Percentiles rank a stretch among this genome's conserved stretches.
These are phyloP conservation scores for Acronicta psi DNA, from an alignment of 2,888 invertebrate genomes.

Conservation along the genomic window DNA sequence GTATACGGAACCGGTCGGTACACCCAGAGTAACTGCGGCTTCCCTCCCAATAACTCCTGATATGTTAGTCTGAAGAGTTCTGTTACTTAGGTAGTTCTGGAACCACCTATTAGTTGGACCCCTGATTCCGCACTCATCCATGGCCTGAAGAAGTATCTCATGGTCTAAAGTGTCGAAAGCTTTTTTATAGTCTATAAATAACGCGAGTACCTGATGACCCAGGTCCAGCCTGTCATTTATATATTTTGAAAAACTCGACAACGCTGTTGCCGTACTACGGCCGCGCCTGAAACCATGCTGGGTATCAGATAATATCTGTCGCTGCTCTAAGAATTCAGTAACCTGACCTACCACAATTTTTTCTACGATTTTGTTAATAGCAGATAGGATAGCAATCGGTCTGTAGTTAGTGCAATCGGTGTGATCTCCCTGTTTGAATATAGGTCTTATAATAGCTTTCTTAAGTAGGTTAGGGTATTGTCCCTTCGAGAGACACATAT, in stretches of 20 bases:
- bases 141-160: conserved; percentile 7
- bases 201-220: conserved; percentile 7
- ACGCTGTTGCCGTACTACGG: conserved; percentile 4
- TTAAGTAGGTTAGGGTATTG: conserved; percentile 6
- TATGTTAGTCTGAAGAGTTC: not conserved
- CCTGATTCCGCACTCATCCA: conserved; percentile 5
- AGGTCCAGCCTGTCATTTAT: conserved; percentile 6
- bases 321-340: conserved; percentile 4
- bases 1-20: conserved; percentile 4
- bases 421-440: conserved; percentile 1
- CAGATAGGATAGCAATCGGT: conserved; percentile 5
- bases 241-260: conserved; percentile 5
- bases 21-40: not conserved
- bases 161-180: conserved; percentile 15
- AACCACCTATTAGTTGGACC: conserved; percentile 5
- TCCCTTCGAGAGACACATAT: conserved; percentile 9
- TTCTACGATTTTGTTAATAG: conserved; percentile 9
- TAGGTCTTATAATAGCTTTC: conserved; percentile 10
- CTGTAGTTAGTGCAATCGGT: not conserved
- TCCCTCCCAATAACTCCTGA: not conserved
- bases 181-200: conserved; percentile 9
- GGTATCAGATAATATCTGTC: conserved; percentile 4
- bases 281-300: conserved; percentile 8
- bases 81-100: not conserved
- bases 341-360: conserved; percentile 8